These are phyloP conservation scores for Hypena proboscidalis DNA, from an alignment of 2,888 invertebrate species.

Conservation along the genomic window DNA sequence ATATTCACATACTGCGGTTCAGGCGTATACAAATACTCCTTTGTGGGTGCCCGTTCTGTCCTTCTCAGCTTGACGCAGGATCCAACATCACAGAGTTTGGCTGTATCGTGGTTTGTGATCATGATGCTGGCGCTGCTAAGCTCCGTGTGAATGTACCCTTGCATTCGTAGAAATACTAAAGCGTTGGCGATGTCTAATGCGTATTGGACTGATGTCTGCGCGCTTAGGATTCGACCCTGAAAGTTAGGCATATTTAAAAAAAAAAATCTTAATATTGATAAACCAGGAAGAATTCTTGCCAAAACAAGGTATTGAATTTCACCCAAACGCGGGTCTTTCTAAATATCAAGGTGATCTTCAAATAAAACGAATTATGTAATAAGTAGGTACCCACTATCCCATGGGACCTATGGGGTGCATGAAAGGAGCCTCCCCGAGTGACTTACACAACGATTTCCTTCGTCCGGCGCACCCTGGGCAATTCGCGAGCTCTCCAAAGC, in stretches of 20 bases:
- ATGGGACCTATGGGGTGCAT: no score
- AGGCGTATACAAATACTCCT: constrained; percentile 61
- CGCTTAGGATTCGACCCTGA: constrained; percentile 72
- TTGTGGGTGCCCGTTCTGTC: constrained; percentile 33
- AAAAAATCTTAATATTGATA: no score
- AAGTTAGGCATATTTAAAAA: constrained; percentile 9
- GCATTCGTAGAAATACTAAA: constrained; percentile 76
- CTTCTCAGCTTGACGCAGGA: constrained; percentile 57
- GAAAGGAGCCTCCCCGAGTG: no score
- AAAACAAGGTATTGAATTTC: no score
- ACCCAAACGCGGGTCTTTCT: no score
- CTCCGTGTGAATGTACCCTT: constrained; percentile 76
- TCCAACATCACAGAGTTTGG: constrained; percentile 75
- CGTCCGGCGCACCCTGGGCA: no score
- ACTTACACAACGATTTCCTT: no score
- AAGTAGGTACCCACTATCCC: no score
- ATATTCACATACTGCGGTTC: constrained; percentile 80
- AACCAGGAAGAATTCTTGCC: no score
- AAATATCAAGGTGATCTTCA: no score
- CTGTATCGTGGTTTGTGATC: constrained; percentile 71
- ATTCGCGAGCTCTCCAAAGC: no score
- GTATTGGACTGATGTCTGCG: constrained; percentile 72
- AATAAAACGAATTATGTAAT: no score
- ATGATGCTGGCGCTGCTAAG: constrained; percentile 73
- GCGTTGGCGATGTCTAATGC: constrained; percentile 76